Base-by-base conservation (phyloP, 2,888 invertebrate genomes). In the Leptura quadrifasciata region DNA sequence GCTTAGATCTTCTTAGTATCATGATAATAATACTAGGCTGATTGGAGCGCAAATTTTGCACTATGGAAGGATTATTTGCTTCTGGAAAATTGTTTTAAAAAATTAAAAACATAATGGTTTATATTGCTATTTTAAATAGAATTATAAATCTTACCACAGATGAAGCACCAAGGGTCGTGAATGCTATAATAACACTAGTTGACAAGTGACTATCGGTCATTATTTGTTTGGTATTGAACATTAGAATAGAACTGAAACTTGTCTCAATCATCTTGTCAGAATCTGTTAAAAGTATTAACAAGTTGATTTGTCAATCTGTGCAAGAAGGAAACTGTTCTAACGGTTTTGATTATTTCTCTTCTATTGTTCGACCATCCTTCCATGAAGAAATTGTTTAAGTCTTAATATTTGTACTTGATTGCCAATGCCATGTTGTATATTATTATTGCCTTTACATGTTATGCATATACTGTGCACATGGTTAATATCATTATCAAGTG, bases 251-350 rank as follows among this genome's bases (percentile, higher is more conserved):
- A 55, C 55, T 55, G 6, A 55, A 55, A 55, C 18, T 18, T 9
- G 55, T 4, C 55, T 18, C 8, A 9, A 55, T 17, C 8, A 55
- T 47, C 64, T 47, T 47, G 52, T 20, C 47, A 64, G 9, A 64
- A 47, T 17, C 24, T 52, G 27, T 65, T 65, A 4, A 65, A 65
- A 24, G 8, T 54, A 17, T 65, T 1, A 2, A 65, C 52, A 21
- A 65, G 39, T 2, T 52, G 9, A 21, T 65, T 63, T 18, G 20
- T 63, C 12, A 35, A 15, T 20, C 35, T 15, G 12, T 63, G 20
- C 10, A 63, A 2, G 18, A 12, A 18, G 10, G 63, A 63, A 9
- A 20, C 39, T 12, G 17, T 63, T 21, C 20, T 57, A 5, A 57
- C 9, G 21, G 57, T 57, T 20, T 1, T 57, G 2, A 21, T 18